Evolutionary conservation across 2,797 vertebrate genomes (phyloP).

Genomic region (Mus spretus): DNA sequence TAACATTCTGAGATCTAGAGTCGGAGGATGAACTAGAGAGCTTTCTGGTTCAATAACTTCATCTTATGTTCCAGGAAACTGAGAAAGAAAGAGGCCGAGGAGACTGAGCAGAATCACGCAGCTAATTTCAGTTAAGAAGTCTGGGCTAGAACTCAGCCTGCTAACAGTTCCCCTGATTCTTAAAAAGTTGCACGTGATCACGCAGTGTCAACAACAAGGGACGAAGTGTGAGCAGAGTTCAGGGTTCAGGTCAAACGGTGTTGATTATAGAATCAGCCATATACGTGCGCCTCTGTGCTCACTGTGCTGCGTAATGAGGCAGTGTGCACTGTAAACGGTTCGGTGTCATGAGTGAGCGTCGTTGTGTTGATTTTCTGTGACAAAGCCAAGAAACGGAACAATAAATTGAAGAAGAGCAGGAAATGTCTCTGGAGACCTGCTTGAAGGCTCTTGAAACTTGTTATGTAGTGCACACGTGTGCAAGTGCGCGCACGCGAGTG

Average conservation of each 20-base stretch:
- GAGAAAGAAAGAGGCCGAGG: constrained; percentile 39
- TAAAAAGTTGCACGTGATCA: constrained; percentile 53
- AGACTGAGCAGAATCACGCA: not conserved
- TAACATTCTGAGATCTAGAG: constrained; percentile 15
- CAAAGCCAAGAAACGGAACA: constrained; percentile 18
- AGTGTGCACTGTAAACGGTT: not conserved
- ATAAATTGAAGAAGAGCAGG: constrained; percentile 35
- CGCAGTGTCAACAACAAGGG: constrained; percentile 33
- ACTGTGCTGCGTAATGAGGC: not conserved
- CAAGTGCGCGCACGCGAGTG: not conserved
- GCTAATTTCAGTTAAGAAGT: constrained; percentile 66
- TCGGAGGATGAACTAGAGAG: constrained; percentile 26
- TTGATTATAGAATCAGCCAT: constrained; percentile 18
- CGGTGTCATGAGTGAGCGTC: not conserved
- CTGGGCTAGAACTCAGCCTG: constrained; percentile 31
- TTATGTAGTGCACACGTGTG: not conserved
- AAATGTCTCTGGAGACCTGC: not conserved
- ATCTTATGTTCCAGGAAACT: constrained; percentile 16
- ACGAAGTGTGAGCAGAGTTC: constrained; percentile 38
- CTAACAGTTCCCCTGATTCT: constrained; percentile 61
- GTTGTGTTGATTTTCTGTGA: constrained; percentile 29
- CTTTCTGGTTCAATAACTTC: constrained; percentile 61
- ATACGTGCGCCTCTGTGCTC: constrained; percentile 21
- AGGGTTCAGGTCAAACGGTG: constrained; percentile 28
- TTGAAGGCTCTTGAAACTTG: not conserved